Percentiles rank a stretch among this genome's conserved stretches.
These are phyloP conservation scores for Drosophila seclusa DNA, from an alignment of 2,888 invertebrate species.

Conservation along the genomic window DNA sequence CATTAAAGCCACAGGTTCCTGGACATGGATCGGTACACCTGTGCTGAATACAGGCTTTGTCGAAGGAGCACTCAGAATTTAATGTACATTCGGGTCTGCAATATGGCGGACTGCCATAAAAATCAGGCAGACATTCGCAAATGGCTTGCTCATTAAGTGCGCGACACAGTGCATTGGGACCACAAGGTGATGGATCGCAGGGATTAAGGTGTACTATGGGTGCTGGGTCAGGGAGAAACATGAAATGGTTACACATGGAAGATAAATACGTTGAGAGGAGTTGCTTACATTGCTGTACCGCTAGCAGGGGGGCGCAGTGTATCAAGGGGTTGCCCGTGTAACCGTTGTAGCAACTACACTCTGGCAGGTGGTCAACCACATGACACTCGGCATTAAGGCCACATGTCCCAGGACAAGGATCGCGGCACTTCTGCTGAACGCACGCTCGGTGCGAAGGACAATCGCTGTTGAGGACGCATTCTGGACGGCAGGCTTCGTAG, in stretches of 20 bases:
- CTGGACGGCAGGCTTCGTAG: conserved; percentile 90
- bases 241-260: conserved; percentile 17
- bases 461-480: conserved; percentile 92
- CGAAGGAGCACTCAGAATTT: conserved; percentile 88
- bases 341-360: conserved; percentile 89
- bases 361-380: conserved; percentile 91
- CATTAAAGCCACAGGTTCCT: conserved; percentile 87
- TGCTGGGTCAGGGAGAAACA: conserved; percentile 34
- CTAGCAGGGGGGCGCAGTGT: conserved; percentile 86
- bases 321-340: conserved; percentile 90
- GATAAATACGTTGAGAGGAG: not conserved
- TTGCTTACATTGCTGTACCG: conserved; percentile 86
- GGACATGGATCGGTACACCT: conserved; percentile 90
- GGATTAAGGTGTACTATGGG: conserved; percentile 85
- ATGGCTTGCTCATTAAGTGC: conserved; percentile 87
- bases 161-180: conserved; percentile 87
- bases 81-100: conserved; percentile 91
- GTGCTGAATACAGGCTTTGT: conserved; percentile 88
- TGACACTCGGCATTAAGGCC: conserved; percentile 90
- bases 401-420: conserved; percentile 92
- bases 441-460: conserved; percentile 91
- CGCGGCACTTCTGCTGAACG: conserved; percentile 90
- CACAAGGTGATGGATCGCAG: conserved; percentile 88
- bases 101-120: conserved; percentile 90
- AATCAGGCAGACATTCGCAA: conserved; percentile 89